Base-by-base conservation (phyloP, 2,888 invertebrate species). In the Eristalinus aeneus region DNA sequence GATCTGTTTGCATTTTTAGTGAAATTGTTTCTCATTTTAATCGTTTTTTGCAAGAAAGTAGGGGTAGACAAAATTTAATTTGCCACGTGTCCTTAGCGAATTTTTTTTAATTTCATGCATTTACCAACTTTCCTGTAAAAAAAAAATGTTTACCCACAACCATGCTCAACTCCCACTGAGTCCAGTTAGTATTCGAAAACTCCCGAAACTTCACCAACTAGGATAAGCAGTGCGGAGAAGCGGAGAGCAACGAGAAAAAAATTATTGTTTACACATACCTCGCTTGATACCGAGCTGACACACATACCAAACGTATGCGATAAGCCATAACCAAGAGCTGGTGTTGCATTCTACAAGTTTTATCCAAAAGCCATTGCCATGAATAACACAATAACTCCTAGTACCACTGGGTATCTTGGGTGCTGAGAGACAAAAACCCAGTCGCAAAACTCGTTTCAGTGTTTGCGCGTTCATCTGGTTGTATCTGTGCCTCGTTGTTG, bases 241-340 rank as follows among this genome's bases (percentile, higher is more conserved):
- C 39, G 12, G 39, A 6, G 1, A 8, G 46, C 53, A 16, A 68
- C 61, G 16, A 61, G 16, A 11, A 16, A 34, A 23, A 32, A 60
- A 32, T 8, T 34, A 80, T 74, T 36, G 39, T 69, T 74, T 69
- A 63, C 74, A 73, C 20, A 80, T 71, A 22, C 34, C 60, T 63
- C 27, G 32, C 23, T 75, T 22, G 22, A 68, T 80, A 22, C 54
- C 69, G 54, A 79, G 23, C 60, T 80, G 76, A 34, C 75, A 80
- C 68, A 85, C 71, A 80, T 80, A 72, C 75, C 84, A 85, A 73
- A 72, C 68, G 63, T 20, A 73, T 80, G 63, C 76, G 56, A 79
- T 80, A 76, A 85, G 80, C 67, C 56, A 46, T 65, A 32, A 67
- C 27, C 60, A 16, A 20, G 54, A 67, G 31, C 46, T 46, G 46